Base-by-base conservation (phyloP, 2,797 vertebrate species). In the Enoplosus armatus region DNA sequence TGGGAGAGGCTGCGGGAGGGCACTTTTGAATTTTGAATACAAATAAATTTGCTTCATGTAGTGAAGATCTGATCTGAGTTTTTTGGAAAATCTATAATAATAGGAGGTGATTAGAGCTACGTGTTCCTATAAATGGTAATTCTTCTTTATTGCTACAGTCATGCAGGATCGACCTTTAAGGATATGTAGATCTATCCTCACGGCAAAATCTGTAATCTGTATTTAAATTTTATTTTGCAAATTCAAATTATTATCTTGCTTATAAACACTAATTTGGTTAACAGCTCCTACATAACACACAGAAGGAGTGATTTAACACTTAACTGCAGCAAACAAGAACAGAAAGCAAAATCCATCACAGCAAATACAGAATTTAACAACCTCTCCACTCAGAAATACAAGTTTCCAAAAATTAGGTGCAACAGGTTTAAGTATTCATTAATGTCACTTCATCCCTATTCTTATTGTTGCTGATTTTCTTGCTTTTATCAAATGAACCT, bases 21-120 rank as follows among this genome's bases (percentile, higher is more conserved):
- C 58, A 75, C 65, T 87, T 83, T 80, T 77, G 67, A 87, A 89
- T 92, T 87, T 82, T 86, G 78, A 90, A 91, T 84, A 89, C 77
- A 90, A 94, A 92, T 84, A 85, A 72, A 90, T 80, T 79, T 50
- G 51, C 68, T 85, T 85, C 47, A 24, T 62, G 60, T 60, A n/a
- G n/a, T 66, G 70, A 81, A 62, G 67, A 22, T 11, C 88, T 79
- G 66, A 84, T 87, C 72, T 75, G 0, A 39, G 55, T 62, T 78
- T 77, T 47, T 20, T 20, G 7, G 35, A 37, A 73, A 65, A 61
- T 71, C 16, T 26, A 22, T 70, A 35, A 62, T 5, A 41, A 55
- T 27, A 3, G 47, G 12, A 60, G 5, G 16, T 27, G 41, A 56
- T 31, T 15, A 26, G 31, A 29, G 24, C 22, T 10, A 66, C 1